Evolutionary conservation across 2,888 invertebrate genomes (phyloP), one percentile per base, ranked within the genome.

Genomic region (Himalopsyche anomala): DNA sequence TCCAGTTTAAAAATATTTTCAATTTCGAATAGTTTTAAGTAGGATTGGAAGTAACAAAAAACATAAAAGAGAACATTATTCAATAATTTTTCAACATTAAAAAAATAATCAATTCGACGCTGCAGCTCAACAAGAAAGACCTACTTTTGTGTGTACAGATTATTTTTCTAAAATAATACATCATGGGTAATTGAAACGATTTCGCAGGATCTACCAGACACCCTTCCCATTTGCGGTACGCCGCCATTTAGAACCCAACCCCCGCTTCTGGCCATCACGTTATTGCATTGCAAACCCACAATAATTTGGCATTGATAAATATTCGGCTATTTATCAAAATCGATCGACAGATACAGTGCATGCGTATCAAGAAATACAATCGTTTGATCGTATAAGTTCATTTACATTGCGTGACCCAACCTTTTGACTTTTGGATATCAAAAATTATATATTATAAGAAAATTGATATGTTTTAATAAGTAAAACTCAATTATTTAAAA

Each of bases 251-350:
- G 69, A 38, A 80, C 83, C 83, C 84, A 38, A 28, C 84, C 82
- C 45, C 45, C 55, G 54, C 86, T 81, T 40, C 54, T 19, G 84
- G 86, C 84, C 9, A 40, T 86, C 86, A 86, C 86, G 86, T 84
- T 62, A 82, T 38, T 28, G 28, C 17, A 12, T 19, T 54, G 55
- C 15, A 51, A 38, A 40, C 82, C 82, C 82, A 55, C 42, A 69
- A 28, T 84, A 87, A 85, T 87, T 85, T 85, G 87, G 85, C 85
- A 81, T 82, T 87, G 87, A 87, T 87, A 62, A 87, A 87, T 87
- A 62, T 42, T 15, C 54, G 38, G 38, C 80, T 80, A 79, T 85
- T 83, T 85, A 82, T 87, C 84, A 84, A 84, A 80, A 55, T 84
- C 84, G 83, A 85, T 85, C 84, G 82, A 80, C 80, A 80, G 42